These are phyloP conservation scores for Drosophila fuyamai DNA, from an alignment of 1,140 invertebrate genomes.

Conservation along the genomic window DNA sequence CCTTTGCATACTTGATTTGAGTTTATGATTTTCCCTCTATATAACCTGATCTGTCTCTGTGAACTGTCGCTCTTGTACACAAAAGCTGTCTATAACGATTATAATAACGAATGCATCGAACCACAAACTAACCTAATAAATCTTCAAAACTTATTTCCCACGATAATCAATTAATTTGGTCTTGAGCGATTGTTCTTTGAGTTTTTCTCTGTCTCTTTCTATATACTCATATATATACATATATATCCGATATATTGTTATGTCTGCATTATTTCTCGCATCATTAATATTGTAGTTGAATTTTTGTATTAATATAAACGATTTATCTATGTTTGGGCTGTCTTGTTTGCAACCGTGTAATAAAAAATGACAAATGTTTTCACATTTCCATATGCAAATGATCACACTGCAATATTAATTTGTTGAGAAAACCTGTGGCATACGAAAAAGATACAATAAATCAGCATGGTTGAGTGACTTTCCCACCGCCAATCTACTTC, in stretches of 20 bases:
- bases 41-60: slow-evolving; percentile 58
- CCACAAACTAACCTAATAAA: slow-evolving; percentile 32
- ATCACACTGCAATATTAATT: slow-evolving; percentile 84
- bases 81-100: slow-evolving; percentile 35
- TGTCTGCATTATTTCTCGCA: slow-evolving; percentile 82
- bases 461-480: slow-evolving; percentile 46
- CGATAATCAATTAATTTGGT: slow-evolving; percentile 45
- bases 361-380: slow-evolving; percentile 49
- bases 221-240: slow-evolving; percentile 30
- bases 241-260: slow-evolving; percentile 57
- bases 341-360: slow-evolving; percentile 35
- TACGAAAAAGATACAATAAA: slow-evolving; percentile 24
- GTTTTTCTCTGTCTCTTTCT: slow-evolving; percentile 37
- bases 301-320: slow-evolving; percentile 63
- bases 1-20: slow-evolving; percentile 72
- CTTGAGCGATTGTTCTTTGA: slow-evolving; percentile 51
- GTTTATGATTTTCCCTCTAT: slow-evolving; percentile 55
- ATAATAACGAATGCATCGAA: slow-evolving; percentile 38
- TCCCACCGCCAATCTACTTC: slow-evolving; percentile 3
- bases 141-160: slow-evolving; percentile 8
- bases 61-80: slow-evolving; percentile 68
- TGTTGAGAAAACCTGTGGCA: slow-evolving; percentile 76
- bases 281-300: slow-evolving; percentile 83
- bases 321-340: slow-evolving; percentile 43
- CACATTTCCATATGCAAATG: slow-evolving; percentile 54